Evolutionary conservation across 2,888 invertebrate genomes (phyloP).

Genomic region (Chesias legatella): DNA sequence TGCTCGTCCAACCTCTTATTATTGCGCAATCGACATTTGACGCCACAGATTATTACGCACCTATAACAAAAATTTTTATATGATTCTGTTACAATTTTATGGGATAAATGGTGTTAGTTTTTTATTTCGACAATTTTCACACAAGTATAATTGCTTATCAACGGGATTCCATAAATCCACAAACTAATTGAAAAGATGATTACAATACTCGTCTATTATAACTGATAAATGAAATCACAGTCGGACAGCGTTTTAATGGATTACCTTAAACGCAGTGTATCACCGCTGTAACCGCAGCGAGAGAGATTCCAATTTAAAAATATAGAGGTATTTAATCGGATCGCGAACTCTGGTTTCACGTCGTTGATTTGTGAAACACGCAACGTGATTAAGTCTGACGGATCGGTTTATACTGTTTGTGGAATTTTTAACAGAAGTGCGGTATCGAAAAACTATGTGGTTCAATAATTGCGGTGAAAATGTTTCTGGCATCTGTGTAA

Average conservation of each 20-base stretch:
- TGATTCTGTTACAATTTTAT: conserved; percentile 46
- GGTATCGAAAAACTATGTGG: conserved; percentile 15
- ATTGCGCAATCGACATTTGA: conserved; percentile 72
- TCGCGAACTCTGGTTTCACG: conserved; percentile 29
- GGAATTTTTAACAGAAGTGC: conserved; percentile 20
- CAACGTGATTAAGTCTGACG: conserved; percentile 31
- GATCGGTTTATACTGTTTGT: conserved; percentile 28
- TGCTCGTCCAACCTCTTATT: conserved; percentile 74
- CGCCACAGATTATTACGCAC: conserved; percentile 71
- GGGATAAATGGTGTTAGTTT: conserved; percentile 7
- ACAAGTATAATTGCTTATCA: no score
- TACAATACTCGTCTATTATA: conserved; percentile 6
- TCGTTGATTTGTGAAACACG: conserved; percentile 27
- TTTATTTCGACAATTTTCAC: background rate
- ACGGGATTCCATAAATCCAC: no score
- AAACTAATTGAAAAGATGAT: conserved; percentile 3
- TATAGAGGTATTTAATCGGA: conserved; percentile 37
- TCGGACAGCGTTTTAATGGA: conserved; percentile 39
- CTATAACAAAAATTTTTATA: conserved; percentile 59
- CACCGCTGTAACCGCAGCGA: conserved; percentile 40
- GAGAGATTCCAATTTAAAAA: conserved; percentile 40
- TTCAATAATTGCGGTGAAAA: conserved; percentile 11
- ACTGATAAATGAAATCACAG: conserved; percentile 26
- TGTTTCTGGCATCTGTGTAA: conserved; percentile 10
- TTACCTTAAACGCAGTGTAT: conserved; percentile 45